phyloP scores from a whole-genome alignment of 1,140 invertebrate species.

The Vollenhovia emeryi region DNA sequence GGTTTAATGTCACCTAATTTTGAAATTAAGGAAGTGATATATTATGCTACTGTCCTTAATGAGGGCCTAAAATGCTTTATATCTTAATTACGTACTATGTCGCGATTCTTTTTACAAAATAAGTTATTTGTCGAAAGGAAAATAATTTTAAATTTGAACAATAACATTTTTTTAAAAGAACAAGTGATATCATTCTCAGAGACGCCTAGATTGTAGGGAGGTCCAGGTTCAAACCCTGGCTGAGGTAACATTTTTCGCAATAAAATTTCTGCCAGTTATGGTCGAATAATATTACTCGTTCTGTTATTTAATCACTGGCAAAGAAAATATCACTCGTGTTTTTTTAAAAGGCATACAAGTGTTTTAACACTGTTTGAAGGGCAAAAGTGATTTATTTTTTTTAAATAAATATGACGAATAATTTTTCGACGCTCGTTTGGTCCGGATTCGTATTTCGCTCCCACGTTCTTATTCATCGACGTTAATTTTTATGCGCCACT shows the following conservation, averaged over 20 bases:
- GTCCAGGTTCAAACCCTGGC: too few relatives aligned
- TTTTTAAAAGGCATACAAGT: not conserved
- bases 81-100: not conserved
- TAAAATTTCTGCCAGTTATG: too few relatives aligned
- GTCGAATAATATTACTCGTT: too few relatives aligned
- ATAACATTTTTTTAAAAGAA: not conserved
- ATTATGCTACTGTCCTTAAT: not conserved
- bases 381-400: not conserved
- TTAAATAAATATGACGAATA: constrained; percentile 44
- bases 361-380: not conserved
- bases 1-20: not conserved
- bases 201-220: too few relatives aligned
- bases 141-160: not conserved
- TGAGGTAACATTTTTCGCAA: too few relatives aligned
- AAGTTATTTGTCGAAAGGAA: not conserved
- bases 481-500: constrained; percentile 38
- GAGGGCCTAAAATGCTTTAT: not conserved
- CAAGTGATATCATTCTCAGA: too few relatives aligned
- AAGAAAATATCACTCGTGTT: too few relatives aligned
- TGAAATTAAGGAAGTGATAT: not conserved
- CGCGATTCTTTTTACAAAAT: not conserved
- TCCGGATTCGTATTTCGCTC: constrained; percentile 12
- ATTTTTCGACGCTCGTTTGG: not conserved
- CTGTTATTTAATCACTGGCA: too few relatives aligned
- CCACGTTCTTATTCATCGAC: constrained; percentile 35